Evolutionary conservation across 2,113 vertebrate genomes (phyloP).

Genomic region (Rhipidura dahli): DNA sequence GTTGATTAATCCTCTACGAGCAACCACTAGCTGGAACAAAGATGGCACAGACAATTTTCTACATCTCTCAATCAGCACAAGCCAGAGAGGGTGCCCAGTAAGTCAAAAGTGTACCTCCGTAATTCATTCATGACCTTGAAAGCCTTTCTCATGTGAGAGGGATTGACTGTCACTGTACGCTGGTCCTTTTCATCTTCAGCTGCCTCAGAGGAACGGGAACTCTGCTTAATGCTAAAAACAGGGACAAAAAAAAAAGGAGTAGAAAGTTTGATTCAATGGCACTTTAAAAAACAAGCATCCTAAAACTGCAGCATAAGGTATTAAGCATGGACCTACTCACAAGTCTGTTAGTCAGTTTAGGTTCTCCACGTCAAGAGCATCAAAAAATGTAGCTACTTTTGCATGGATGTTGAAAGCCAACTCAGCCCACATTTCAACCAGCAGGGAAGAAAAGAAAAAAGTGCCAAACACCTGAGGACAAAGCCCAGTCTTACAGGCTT

Average conservation of each 20-base stretch:
- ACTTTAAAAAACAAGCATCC: neutral
- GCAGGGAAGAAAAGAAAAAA: neutral
- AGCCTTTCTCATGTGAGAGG: conserved; percentile 91
- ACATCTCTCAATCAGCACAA: neutral
- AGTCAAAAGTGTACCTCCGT: conserved; percentile 79
- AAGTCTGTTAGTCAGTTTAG: neutral
- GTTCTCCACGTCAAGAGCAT: neutral
- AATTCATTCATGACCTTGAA: conserved; percentile 96
- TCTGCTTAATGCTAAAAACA: conserved; percentile 70
- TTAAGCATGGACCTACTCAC: neutral
- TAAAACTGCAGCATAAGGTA: neutral
- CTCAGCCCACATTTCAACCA: conserved; percentile 1
- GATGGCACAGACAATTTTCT: neutral
- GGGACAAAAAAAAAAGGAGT: neutral
- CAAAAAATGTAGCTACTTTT: neutral
- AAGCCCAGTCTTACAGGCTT: conserved; percentile 12
- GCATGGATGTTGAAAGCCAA: neutral
- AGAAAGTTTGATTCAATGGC: neutral
- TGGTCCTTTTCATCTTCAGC: conserved; percentile 80
- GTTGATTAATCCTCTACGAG: neutral
- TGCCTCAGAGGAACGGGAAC: conserved; percentile 69
- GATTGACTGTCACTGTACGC: conserved; percentile 83
- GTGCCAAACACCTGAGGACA: conserved; percentile 31
- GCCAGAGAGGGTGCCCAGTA: neutral
- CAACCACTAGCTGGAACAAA: neutral